Evolutionary conservation across 2,113 vertebrate genomes (phyloP).

Genomic region (Gulo gulo): DNA sequence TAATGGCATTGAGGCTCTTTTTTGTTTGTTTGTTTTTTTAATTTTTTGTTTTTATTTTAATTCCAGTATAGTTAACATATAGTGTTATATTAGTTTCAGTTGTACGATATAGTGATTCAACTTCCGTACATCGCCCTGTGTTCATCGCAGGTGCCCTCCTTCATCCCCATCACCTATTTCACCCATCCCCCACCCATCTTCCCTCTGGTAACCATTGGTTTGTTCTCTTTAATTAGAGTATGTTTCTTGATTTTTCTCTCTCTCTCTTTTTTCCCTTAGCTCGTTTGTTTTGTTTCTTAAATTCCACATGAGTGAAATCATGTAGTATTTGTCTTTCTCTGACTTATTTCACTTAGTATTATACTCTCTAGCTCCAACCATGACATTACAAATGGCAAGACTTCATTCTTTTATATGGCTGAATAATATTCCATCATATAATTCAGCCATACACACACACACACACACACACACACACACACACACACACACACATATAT

Average conservation of each 20-base stretch:
- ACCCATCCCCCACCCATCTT: not conserved
- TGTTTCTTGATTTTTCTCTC: not conserved
- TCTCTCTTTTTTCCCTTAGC: not conserved
- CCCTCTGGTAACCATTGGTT: not conserved
- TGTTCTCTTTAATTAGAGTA: not conserved
- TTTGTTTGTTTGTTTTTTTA: not conserved
- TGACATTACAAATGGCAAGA: not conserved
- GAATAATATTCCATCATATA: not conserved
- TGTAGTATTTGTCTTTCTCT: not conserved
- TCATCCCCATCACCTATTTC: not conserved
- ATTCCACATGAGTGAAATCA: not conserved
- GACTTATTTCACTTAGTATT: not conserved
- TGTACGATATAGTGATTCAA: not conserved
- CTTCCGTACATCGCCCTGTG: not conserved
- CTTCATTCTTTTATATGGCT: not conserved
- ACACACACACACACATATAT: too few relatives aligned
- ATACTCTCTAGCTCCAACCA: not conserved
- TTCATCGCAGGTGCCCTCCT: not conserved
- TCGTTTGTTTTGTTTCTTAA: not conserved
- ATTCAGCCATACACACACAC: too few relatives aligned
- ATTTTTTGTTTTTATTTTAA: not conserved
- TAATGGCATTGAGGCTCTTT: not conserved
- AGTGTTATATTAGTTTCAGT: not conserved
- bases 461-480: too few relatives aligned
- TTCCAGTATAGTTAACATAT: not conserved